These are phyloP conservation scores for western clawed frog (Xenopus tropicalis) DNA, from an alignment of 2,113 vertebrate genomes.

Conservation along the genomic window DNA sequence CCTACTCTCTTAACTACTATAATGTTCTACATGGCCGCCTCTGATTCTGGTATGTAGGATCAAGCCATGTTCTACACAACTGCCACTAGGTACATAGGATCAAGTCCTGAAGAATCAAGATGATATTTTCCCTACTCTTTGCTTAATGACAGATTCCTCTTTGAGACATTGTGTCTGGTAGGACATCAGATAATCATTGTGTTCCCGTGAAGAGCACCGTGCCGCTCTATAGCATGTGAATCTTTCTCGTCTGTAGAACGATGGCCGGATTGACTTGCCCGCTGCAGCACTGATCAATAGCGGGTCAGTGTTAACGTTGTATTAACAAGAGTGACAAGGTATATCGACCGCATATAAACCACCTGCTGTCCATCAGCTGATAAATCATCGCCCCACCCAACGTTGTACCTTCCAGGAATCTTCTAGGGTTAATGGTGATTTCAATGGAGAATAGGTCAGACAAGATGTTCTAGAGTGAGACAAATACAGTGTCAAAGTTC, in stretches of 20 bases:
- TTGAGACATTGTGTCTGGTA: background rate
- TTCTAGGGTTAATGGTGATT: conserved; percentile 12
- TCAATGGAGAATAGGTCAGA: background rate
- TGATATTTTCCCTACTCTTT: no score
- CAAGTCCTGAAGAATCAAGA: no score
- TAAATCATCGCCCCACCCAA: no score
- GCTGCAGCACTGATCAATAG: conserved; percentile 20
- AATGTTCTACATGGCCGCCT: no score
- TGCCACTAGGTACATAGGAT: no score
- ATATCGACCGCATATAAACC: conserved; percentile 13
- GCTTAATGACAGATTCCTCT: background rate
- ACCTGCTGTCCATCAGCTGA: conserved; percentile 19
- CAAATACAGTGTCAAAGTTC: no score
- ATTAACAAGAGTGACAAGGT: conserved; percentile 35
- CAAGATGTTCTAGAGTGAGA: no score
- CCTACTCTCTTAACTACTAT: no score
- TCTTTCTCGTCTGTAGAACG: conserved; percentile 21
- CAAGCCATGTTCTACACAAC: no score
- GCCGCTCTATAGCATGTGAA: background rate
- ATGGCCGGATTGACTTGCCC: conserved; percentile 37
- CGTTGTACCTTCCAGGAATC: background rate
- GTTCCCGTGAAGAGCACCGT: conserved; percentile 11
- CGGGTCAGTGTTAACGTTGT: conserved; percentile 30
- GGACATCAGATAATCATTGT: conserved; percentile 27
- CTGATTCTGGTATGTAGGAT: no score